These are phyloP conservation scores for Eremobia ochroleuca DNA, from an alignment of 2,888 invertebrate genomes.

Conservation along the genomic window DNA sequence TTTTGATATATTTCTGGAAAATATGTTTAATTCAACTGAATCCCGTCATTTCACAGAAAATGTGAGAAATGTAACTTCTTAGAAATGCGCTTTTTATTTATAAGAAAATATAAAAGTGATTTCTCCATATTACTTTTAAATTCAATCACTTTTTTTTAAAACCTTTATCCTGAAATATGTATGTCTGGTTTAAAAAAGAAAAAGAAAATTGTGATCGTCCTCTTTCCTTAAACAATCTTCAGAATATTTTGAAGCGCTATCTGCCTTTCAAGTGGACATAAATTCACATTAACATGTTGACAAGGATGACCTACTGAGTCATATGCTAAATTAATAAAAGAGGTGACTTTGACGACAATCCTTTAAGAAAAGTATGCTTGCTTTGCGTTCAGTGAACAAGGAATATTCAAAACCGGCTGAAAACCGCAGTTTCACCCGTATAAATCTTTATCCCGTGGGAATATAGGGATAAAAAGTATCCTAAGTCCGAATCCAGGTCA, in stretches of 20 bases:
- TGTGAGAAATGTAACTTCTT: background rate
- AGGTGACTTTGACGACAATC: background rate
- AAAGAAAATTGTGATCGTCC: background rate
- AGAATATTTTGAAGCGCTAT: background rate
- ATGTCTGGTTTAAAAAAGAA: too few species aligned
- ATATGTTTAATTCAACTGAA: constrained; percentile 31
- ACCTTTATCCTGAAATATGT: too few species aligned
- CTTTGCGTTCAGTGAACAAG: background rate
- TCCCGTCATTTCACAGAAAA: background rate
- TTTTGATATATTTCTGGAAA: constrained; percentile 12
- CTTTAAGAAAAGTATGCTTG: background rate
- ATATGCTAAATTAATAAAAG: constrained; percentile 24
- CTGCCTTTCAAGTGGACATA: constrained; percentile 6
- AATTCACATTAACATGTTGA: background rate
- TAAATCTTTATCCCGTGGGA: too few species aligned
- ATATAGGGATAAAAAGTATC: too few species aligned
- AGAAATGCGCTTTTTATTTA: background rate
- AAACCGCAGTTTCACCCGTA: too few species aligned
- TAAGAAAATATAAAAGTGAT: too few species aligned
- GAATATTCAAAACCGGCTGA: background rate
- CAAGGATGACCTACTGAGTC: constrained; percentile 8
- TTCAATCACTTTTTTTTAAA: too few species aligned
- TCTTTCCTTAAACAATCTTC: background rate
- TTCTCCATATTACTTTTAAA: too few species aligned
- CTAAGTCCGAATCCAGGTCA: too few species aligned